Percentiles rank a stretch among this genome's conserved stretches.
Conservation (phyloP, 2,888 invertebrate species). For the Cerceris ruficornis region DNA sequence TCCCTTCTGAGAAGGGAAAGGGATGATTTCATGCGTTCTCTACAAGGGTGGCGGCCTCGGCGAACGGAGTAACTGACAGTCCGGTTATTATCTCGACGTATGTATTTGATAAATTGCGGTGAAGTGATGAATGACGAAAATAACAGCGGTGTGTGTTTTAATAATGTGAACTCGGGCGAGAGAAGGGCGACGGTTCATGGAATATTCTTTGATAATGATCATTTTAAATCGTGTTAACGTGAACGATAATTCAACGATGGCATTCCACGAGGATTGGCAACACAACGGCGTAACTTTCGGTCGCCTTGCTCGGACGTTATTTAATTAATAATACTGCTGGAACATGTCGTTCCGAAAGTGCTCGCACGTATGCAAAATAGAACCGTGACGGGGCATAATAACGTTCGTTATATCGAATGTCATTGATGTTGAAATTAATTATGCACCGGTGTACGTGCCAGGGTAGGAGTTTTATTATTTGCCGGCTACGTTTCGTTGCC, state of each 20-base stretch:
- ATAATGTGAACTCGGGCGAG: background rate
- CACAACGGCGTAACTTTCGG: background rate
- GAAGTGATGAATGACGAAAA: background rate
- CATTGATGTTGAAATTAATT: slow-evolving; percentile 26
- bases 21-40: slow-evolving; percentile 11
- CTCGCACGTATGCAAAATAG: slow-evolving; percentile 4
- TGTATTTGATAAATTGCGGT: slow-evolving; percentile 1
- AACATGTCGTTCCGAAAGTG: background rate
- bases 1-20: background rate
- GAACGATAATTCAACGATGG: background rate
- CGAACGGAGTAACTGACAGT: background rate
- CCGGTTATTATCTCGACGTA: background rate
- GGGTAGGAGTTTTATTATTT: background rate
- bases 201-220: background rate
- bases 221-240: background rate
- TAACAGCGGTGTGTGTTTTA: background rate
- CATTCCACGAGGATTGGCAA: background rate
- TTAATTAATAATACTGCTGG: slow-evolving; percentile 32
- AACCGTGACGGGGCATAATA: slow-evolving; percentile 19
- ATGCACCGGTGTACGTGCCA: background rate
- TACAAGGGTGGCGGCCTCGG: background rate
- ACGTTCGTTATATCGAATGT: slow-evolving; percentile 32
- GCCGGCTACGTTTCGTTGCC: too few relatives aligned
- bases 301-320: slow-evolving; percentile 2
- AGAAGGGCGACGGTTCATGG: background rate